Evolutionary conservation across 1,140 invertebrate genomes (phyloP).

Genomic region (Bradynema listronoti): DNA sequence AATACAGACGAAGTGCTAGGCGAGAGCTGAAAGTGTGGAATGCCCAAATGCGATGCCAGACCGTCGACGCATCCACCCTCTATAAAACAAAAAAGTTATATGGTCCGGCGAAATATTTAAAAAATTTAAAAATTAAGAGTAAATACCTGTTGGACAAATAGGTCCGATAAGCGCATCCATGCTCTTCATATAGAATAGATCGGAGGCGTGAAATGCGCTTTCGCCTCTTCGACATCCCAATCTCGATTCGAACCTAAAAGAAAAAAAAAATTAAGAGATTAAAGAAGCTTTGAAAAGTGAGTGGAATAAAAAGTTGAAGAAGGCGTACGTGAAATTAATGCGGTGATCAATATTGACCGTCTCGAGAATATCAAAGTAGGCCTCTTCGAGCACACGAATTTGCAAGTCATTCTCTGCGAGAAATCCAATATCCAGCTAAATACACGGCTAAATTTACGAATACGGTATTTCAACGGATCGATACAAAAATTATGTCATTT

Average conservation of each 20-base stretch:
- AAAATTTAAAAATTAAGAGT: too few species aligned
- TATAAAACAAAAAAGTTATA: too few species aligned
- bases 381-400: background rate
- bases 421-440: constrained; percentile 7
- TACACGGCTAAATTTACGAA: background rate
- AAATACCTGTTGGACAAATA: constrained; percentile 1
- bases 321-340: constrained; percentile 1
- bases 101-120: too few species aligned
- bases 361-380: background rate
- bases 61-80: too few species aligned
- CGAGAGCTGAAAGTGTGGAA: too few species aligned
- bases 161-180: constrained; percentile 1
- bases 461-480: background rate
- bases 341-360: background rate
- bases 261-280: background rate
- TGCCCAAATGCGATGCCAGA: too few species aligned
- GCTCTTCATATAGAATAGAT: background rate
- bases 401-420: background rate
- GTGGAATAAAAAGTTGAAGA: too few species aligned
- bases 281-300: too few species aligned
- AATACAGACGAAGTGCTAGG: too few species aligned
- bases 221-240: background rate
- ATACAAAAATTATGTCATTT: too few species aligned
- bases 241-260: constrained; percentile 1
- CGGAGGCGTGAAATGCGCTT: background rate